Conservation (phyloP, 2,888 invertebrate species). For the Nemapogon koenigi region DNA sequence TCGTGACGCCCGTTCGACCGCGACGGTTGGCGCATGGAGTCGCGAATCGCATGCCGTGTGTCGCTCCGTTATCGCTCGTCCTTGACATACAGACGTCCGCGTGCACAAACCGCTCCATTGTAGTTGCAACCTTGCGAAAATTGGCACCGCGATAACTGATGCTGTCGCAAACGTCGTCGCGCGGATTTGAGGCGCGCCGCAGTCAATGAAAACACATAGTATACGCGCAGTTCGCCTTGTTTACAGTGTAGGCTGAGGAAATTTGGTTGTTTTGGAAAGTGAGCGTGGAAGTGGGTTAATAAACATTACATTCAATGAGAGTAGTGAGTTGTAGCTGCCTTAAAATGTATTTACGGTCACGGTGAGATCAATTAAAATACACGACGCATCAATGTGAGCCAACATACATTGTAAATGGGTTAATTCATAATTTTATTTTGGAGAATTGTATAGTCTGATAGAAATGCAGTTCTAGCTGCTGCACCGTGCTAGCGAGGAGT, state of each 20-base stretch:
- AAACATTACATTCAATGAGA: too few relatives aligned
- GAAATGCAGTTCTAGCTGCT: slow-evolving; percentile 20
- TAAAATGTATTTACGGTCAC: too few relatives aligned
- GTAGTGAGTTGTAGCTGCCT: too few relatives aligned
- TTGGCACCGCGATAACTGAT: slow-evolving; percentile 42
- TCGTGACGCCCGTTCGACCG: slow-evolving; percentile 1
- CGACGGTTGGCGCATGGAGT: background rate
- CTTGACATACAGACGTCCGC: slow-evolving; percentile 61
- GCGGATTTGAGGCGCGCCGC: background rate
- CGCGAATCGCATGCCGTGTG: slow-evolving; percentile 12
- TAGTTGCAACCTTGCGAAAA: slow-evolving; percentile 59
- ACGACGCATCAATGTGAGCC: too few relatives aligned
- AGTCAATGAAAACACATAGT: too few relatives aligned
- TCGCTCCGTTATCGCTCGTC: slow-evolving; percentile 56
- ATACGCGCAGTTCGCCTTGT: too few relatives aligned
- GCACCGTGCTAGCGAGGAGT: background rate
- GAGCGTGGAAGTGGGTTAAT: too few relatives aligned
- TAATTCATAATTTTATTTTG: background rate
- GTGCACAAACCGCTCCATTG: slow-evolving; percentile 55
- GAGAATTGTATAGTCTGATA: background rate
- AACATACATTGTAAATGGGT: background rate
- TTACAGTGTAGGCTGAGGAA: too few relatives aligned
- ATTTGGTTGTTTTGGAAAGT: too few relatives aligned
- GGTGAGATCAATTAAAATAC: too few relatives aligned
- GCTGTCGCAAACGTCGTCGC: slow-evolving; percentile 18